Conservation (phyloP, 2,113 vertebrate species). For the Tupaia chinensis region DNA sequence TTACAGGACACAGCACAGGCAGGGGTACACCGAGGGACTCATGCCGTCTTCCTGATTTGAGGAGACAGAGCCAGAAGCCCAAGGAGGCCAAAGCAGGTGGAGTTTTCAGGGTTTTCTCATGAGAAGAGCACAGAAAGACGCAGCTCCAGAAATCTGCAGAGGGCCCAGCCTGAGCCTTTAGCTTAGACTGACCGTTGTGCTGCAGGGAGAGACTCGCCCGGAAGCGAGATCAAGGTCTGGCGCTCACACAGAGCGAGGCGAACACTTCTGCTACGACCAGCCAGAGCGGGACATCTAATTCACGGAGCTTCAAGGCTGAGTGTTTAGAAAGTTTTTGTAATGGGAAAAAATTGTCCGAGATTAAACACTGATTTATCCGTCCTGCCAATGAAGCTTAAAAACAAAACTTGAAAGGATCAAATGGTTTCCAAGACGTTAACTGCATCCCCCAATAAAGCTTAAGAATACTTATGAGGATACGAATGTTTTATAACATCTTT, state of each 20-base stretch:
- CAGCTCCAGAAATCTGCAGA: neutral
- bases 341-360: neutral
- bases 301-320: neutral
- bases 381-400: neutral
- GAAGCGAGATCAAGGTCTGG: too few relatives aligned
- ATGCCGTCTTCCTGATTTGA: neutral
- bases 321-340: neutral
- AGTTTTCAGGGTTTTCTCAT: neutral
- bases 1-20: neutral
- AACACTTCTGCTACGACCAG: neutral
- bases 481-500: neutral
- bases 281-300: neutral
- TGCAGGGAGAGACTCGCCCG: neutral
- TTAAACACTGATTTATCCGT: neutral
- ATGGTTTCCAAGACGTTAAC: neutral
- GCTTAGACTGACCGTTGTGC: fast-evolving
- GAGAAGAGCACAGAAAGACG: neutral
- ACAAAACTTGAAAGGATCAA: neutral
- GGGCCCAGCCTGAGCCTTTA: neutral
- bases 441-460: neutral
- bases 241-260: neutral
- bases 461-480: neutral
- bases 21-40: neutral
- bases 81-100: neutral
- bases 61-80: neutral